Evolutionary conservation across 2,888 invertebrate species (phyloP).

Genomic region (Mimumesa dahlbomi): DNA sequence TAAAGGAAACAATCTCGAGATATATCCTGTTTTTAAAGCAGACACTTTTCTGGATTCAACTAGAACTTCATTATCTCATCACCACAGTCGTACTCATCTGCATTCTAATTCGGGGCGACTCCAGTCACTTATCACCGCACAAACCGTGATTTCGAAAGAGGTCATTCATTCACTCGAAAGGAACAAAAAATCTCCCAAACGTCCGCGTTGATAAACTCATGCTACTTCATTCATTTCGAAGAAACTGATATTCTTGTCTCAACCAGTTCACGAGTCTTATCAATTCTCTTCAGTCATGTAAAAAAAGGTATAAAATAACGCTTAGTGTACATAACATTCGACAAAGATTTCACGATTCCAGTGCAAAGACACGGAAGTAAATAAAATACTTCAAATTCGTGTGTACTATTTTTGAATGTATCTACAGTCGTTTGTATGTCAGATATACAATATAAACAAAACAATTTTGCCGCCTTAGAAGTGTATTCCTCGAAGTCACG

Average conservation of each 20-base stretch:
- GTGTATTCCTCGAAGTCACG: neutral
- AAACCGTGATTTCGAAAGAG: conserved; percentile 27
- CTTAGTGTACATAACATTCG: neutral
- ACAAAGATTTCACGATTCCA: neutral
- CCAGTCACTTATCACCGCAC: conserved; percentile 15
- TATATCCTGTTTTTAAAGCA: neutral
- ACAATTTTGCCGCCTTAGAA: neutral
- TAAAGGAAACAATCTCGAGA: neutral
- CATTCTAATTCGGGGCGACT: conserved; percentile 1
- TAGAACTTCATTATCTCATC: too few species aligned
- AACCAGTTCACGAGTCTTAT: neutral
- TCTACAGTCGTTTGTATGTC: neutral
- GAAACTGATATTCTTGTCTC: neutral
- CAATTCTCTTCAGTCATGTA: too few species aligned
- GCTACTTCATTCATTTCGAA: neutral
- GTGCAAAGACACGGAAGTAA: neutral
- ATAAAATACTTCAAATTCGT: neutral
- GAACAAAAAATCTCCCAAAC: neutral
- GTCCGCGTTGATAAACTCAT: neutral
- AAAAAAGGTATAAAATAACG: too few species aligned
- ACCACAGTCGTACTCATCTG: neutral
- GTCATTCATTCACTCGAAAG: conserved; percentile 11
- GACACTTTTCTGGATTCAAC: too few species aligned
- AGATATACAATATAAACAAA: neutral
- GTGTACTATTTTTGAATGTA: neutral